These are phyloP conservation scores for Acanthococcus lagerstroemiae DNA, from an alignment of 2,888 invertebrate genomes.

Conservation along the genomic window DNA sequence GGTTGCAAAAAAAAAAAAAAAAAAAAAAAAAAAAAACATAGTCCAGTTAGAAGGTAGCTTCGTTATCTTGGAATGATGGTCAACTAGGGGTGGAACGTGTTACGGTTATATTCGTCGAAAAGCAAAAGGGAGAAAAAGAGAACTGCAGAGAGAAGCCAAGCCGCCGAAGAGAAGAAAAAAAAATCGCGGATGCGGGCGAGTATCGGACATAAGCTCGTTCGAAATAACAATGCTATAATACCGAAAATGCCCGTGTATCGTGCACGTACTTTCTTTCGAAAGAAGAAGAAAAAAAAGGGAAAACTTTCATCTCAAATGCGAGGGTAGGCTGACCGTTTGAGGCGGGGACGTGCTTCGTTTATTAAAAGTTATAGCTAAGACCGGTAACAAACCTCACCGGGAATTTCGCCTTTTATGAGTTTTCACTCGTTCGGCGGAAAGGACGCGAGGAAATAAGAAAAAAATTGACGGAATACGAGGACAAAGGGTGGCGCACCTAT, in stretches of 20 bases:
- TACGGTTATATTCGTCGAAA: background rate
- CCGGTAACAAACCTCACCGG: conserved; percentile 11
- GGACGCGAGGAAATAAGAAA: conserved; percentile 5
- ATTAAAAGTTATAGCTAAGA: conserved; percentile 12
- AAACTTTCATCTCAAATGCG: background rate
- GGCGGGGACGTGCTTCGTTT: conserved; percentile 12
- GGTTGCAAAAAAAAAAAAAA: no score
- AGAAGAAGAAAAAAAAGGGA: background rate
- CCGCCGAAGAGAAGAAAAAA: background rate
- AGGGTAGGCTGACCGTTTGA: background rate
- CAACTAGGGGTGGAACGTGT: conserved; percentile 6
- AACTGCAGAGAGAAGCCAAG: background rate
- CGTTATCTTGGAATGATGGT: conserved; percentile 1
- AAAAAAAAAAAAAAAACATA: no score
- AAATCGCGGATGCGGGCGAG: background rate
- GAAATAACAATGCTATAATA: conserved; percentile 12
- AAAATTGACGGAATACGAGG: conserved; percentile 13
- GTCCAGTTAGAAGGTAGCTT: background rate
- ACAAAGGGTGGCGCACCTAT: conserved; percentile 7
- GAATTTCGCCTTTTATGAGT: conserved; percentile 12
- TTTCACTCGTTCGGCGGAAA: conserved; percentile 5
- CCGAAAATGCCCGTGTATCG: background rate
- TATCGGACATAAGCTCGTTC: conserved; percentile 1
- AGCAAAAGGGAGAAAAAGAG: background rate
- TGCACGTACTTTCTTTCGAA: background rate